phyloP scores from a whole-genome alignment of 1,140 invertebrate species.

The Leptinotarsa texana region DNA sequence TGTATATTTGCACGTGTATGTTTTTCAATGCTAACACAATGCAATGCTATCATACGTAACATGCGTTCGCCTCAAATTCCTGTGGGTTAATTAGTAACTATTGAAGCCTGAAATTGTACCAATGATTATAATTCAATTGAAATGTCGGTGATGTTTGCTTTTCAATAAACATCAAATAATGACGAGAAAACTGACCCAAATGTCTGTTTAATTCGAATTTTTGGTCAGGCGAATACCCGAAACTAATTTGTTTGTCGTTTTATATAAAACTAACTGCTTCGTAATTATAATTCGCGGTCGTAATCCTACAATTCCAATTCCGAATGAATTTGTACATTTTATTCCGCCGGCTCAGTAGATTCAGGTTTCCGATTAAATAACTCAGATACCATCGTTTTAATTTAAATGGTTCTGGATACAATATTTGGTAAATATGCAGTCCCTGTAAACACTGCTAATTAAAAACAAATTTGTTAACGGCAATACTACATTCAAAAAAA shows the following conservation, averaged over 20 bases:
- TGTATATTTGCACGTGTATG: too few species aligned
- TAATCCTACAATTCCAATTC: neutral
- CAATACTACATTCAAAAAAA: neutral
- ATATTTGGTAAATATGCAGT: neutral
- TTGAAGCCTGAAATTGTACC: neutral
- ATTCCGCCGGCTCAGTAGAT: neutral
- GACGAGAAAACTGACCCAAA: conserved; percentile 9
- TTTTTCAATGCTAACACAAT: too few species aligned
- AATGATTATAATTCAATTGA: neutral
- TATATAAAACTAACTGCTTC: conserved; percentile 5
- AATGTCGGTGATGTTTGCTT: conserved; percentile 10
- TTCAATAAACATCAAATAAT: conserved; percentile 8
- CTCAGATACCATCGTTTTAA: conserved; percentile 17
- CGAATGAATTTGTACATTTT: conserved; percentile 11
- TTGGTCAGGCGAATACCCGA: conserved; percentile 4
- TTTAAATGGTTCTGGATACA: neutral
- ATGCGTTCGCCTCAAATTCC: neutral
- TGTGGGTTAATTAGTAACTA: neutral
- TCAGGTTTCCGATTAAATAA: conserved; percentile 18
- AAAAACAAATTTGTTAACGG: neutral
- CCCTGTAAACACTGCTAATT: neutral
- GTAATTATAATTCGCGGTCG: conserved; percentile 19
- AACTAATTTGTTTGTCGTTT: conserved; percentile 16
- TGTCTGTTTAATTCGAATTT: conserved; percentile 16
- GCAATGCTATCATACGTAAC: too few species aligned